Evolutionary conservation across 2,113 vertebrate genomes (phyloP).

Genomic region (Carassius auratus): DNA sequence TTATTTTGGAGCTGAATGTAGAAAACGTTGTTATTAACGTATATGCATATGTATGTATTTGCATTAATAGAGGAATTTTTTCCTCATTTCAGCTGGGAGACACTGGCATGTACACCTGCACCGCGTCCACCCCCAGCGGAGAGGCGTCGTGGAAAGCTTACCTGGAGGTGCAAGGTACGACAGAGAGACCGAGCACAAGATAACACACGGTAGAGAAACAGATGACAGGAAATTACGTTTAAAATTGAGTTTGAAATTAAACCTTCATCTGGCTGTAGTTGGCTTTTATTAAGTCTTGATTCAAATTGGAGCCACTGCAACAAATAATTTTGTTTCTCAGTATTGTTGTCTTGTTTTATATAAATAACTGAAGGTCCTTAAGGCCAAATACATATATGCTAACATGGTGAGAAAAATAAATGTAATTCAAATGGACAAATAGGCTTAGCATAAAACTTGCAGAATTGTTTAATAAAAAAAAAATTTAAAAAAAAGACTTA

Average conservation of each 20-base stretch:
- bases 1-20: not conserved
- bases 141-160: slow-evolving; percentile 95
- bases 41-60: not conserved
- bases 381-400: not conserved
- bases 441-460: not conserved
- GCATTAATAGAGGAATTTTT: slow-evolving; percentile 32
- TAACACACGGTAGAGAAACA: not conserved
- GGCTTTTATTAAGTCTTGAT: slow-evolving; percentile 33
- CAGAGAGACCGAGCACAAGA: not conserved
- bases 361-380: not conserved
- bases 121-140: slow-evolving; percentile 92
- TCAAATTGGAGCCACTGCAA: not conserved
- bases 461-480: not conserved
- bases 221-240: not conserved
- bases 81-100: slow-evolving; percentile 83
- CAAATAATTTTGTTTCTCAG: not conserved
- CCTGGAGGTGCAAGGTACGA: slow-evolving; percentile 94
- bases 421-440: not conserved
- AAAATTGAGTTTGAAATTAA: slow-evolving; percentile 45
- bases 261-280: slow-evolving; percentile 35
- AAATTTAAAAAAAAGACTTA: not conserved
- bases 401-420: not conserved
- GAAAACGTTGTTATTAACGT: not conserved
- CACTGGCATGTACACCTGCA: slow-evolving; percentile 92
- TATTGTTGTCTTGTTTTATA: not conserved